Percentiles rank a stretch among this genome's conserved stretches.
These are phyloP conservation scores for Amiota minor DNA, from an alignment of 2,888 invertebrate species.

Conservation along the genomic window DNA sequence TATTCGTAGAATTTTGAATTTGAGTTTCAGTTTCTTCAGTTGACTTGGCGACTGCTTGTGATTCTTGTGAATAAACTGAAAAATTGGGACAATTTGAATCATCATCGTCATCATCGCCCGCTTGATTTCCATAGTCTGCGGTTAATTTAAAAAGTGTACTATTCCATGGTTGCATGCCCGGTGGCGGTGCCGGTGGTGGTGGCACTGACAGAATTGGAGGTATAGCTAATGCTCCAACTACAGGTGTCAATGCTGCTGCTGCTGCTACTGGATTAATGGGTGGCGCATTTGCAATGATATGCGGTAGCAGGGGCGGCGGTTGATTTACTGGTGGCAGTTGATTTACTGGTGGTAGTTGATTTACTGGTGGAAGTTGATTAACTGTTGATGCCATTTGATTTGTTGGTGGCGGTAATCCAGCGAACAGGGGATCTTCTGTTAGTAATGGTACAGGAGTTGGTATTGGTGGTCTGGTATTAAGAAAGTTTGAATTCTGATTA, in stretches of 20 bases:
- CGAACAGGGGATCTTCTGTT: constrained; percentile 48
- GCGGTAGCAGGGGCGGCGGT: constrained; percentile 36
- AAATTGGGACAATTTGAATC: constrained; percentile 88
- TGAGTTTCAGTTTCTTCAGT: constrained; percentile 51
- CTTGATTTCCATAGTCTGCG: constrained; percentile 71
- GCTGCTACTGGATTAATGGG: constrained; percentile 16
- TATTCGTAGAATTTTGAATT: constrained; percentile 43
- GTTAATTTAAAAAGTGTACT: constrained; percentile 68
- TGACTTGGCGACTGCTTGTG: constrained; percentile 77
- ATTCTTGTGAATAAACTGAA: constrained; percentile 87
- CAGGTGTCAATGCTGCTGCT: not conserved
- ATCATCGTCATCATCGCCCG: constrained; percentile 74
- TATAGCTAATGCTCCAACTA: constrained; percentile 40
- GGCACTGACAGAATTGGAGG: constrained; percentile 60
- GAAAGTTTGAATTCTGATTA: too few relatives aligned
- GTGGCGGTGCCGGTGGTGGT: constrained; percentile 69
- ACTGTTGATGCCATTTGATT: constrained; percentile 24
- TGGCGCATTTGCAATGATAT: constrained; percentile 32
- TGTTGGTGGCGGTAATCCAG: constrained; percentile 59
- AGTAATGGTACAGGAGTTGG: too few relatives aligned
- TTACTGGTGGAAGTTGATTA: constrained; percentile 56
- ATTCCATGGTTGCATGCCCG: constrained; percentile 63
- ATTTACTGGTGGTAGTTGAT: constrained; percentile 42
- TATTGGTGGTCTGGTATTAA: not conserved
- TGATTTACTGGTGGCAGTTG: constrained; percentile 57